Base-by-base conservation (phyloP, 2,888 invertebrate genomes). In the Agrotis clavis region DNA sequence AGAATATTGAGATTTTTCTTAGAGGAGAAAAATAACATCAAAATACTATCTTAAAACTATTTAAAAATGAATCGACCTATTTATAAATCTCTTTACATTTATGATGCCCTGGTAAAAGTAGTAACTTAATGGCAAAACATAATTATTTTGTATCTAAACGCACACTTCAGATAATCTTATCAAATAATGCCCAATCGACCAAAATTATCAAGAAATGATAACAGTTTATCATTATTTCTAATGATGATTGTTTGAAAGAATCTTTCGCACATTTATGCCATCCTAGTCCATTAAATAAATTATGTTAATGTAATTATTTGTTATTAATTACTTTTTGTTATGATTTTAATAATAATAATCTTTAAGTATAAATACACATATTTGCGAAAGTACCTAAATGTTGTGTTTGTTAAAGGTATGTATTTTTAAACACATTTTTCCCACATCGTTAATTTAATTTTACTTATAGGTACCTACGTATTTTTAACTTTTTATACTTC, bases 281-380 rank as follows among this genome's bases (percentile, higher is more conserved):
- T 74, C 88, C 88, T 91, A 63, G 87, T 88, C 87, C 35, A 61
- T 66, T 71, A 78, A 83, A 71, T 80, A 77, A 79, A 84, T 74
- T 82, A 86, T 86, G 78, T 81, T 67, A 82, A 83, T 85, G 67
- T 77, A 71, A 71, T 71, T 80, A 74, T 69, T 75, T 67, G 60
- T 77, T 81, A 65, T 73, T 82, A 77, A 71, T 71, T 71, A 71
- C 19, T 30, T 64, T 62, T 68, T 53, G 18, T 53, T 5, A 62
- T 71, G 50, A 54, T 60, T 60, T 62, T 30, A 63, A 35, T 41
- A 41, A 35, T 71, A 18, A 47, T 61, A 74, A 68, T 25, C 51
- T 45, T 30, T 51, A 1, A 6, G 4, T 35, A 35, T 35, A 35
- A 6, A 7, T 35, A 35, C 7, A 35, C 0, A 35, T 35, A 35